Evolutionary conservation across 2,797 vertebrate species (phyloP), one percentile per base, ranked within the genome.

Genomic region (Psittacula echo): DNA sequence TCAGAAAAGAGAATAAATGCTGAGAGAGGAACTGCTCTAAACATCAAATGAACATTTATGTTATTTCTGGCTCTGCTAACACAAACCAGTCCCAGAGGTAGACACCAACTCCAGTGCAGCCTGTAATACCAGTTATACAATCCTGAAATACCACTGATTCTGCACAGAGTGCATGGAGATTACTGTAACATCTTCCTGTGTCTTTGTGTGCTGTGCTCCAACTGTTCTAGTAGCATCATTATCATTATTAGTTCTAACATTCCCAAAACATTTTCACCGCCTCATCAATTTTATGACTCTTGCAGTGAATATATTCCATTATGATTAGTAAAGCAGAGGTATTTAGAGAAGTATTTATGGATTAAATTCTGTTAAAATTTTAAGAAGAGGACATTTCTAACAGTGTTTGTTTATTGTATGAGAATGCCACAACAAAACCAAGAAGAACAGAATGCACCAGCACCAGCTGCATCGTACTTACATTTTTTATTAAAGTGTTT

Each of bases 251-350:
- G 81, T 81, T 91, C 84, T 91, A 91, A 89, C 6, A 4, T 70
- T 96, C 91, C 50, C 76, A 78, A 94, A 95, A 95, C 60, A 73
- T 83, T 96, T 87, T 90, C 87, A 78, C 85, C 85, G 92, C 93
- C 60, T 97, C 90, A 95, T 94, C 85, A 93, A 76, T 79, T 97
- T 97, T 95, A 96, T 73, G 71, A 86, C 24, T 91, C 70, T 84
- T 95, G 73, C 60, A 84, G 50, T 84, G 92, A 89, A 93, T 42
- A 50, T 73, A 82, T 78, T 83, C 74, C 13, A 4, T 92, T 94
- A 95, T 93, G 76, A 91, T 83, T 96, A 88, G 78, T 85, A 91
- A 87, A 90, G 21, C 22, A 78, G 86, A 89, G 56, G 74, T 93
- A 85, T 93, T 95, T 95, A 88, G 77, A 89, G 74, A 92, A 93